phyloP scores from a whole-genome alignment of 1,140 invertebrate species.

The Hermatobates lingyangjiaoensis region DNA sequence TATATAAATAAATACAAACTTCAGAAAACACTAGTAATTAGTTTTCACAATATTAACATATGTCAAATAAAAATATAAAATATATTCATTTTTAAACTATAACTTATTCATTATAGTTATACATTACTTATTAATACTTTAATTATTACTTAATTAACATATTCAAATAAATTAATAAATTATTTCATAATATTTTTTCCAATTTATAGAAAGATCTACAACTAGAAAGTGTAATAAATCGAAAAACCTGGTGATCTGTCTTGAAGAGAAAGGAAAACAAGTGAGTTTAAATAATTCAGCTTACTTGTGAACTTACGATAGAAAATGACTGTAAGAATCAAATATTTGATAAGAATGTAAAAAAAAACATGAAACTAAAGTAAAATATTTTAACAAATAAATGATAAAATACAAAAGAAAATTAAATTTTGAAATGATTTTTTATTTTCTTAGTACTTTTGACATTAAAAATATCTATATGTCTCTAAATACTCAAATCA shows the following conservation, averaged over 20 bases:
- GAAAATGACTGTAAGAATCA: too few species aligned
- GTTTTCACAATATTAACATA: not conserved
- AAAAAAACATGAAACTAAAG: too few species aligned
- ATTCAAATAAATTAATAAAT: not conserved
- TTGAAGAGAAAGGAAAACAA: slow-evolving; percentile 13
- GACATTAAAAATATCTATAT: too few species aligned
- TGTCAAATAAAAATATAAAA: not conserved
- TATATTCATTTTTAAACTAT: not conserved
- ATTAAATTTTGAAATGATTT: too few species aligned
- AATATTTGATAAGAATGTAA: too few species aligned
- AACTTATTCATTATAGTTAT: not conserved
- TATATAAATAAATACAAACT: too few species aligned
- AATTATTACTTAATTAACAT: not conserved
- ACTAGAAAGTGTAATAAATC: slow-evolving; percentile 12
- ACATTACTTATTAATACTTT: not conserved
- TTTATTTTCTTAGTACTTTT: too few species aligned
- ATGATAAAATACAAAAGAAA: too few species aligned
- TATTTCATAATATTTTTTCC: not conserved
- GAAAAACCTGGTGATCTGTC: slow-evolving; percentile 13
- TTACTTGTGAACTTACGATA: too few species aligned
- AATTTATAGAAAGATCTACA: not conserved
- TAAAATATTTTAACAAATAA: too few species aligned
- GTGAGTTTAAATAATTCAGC: slow-evolving; percentile 2
- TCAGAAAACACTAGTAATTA: too few species aligned
- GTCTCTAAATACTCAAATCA: too few species aligned